phyloP scores from a whole-genome alignment of 2,888 invertebrate genomes.

The Oscheius sp. region DNA sequence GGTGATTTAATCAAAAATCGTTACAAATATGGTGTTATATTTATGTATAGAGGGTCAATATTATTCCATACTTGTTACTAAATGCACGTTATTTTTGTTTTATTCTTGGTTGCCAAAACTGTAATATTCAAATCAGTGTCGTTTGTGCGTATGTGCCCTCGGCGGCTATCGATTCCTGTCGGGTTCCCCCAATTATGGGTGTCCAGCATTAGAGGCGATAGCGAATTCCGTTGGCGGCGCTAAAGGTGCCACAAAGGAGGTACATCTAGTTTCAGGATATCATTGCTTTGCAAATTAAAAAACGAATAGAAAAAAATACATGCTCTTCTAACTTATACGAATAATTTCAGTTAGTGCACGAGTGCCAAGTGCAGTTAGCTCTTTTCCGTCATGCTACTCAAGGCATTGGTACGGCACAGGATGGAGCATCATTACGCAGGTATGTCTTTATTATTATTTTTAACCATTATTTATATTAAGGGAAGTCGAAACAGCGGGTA shows the following conservation, averaged over 20 bases:
- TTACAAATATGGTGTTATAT: too few relatives aligned
- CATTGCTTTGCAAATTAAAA: too few relatives aligned
- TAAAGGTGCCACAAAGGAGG: too few relatives aligned
- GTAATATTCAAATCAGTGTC: conserved; percentile 18
- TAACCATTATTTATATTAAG: conserved; percentile 27
- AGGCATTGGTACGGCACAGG: conserved; percentile 63
- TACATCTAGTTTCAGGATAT: too few relatives aligned
- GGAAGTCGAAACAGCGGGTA: conserved; percentile 56
- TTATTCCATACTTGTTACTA: too few relatives aligned
- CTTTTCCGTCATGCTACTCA: conserved; percentile 67
- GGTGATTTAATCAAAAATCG: too few relatives aligned
- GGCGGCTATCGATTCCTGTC: conserved; percentile 10
- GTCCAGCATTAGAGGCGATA: background rate
- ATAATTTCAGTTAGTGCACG: conserved; percentile 67
- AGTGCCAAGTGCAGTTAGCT: conserved; percentile 70
- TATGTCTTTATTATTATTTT: background rate
- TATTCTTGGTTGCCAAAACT: too few relatives aligned
- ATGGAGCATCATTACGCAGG: conserved; percentile 60
- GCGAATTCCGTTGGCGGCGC: too few relatives aligned
- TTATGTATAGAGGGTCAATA: too few relatives aligned
- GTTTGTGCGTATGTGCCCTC: conserved; percentile 1
- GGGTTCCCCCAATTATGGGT: conserved; percentile 13
- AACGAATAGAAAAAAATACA: too few relatives aligned
- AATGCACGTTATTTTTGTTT: too few relatives aligned
- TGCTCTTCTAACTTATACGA: too few relatives aligned